phyloP scores from a whole-genome alignment of 2,113 vertebrate genomes.

The Oreocharis arfaki region DNA sequence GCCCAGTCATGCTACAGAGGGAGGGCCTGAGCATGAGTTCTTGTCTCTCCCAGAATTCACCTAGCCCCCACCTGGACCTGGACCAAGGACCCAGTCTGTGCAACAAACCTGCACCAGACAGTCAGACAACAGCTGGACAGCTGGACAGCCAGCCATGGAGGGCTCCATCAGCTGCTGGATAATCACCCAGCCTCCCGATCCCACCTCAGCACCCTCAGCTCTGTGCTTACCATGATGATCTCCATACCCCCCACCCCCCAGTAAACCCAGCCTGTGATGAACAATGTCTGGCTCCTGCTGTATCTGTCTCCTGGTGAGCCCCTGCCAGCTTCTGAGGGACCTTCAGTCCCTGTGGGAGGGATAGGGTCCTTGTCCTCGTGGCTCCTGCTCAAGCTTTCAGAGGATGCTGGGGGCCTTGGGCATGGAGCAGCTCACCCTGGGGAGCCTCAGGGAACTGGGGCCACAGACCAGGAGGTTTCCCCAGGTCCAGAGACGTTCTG shows the following conservation, averaged over 20 bases:
- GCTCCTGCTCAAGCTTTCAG: not conserved
- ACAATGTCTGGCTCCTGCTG: not conserved
- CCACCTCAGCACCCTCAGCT: not conserved
- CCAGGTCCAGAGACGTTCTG: not conserved
- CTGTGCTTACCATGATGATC: not conserved
- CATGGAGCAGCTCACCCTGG: fast-evolving
- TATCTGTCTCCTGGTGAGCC: not conserved
- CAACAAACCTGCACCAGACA: not conserved
- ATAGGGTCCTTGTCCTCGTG: not conserved
- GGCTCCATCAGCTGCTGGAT: not conserved
- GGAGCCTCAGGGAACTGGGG: not conserved
- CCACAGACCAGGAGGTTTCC: not conserved
- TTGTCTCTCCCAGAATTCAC: not conserved
- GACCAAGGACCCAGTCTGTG: not conserved
- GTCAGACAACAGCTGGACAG: not conserved
- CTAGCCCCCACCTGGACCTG: not conserved
- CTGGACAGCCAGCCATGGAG: not conserved
- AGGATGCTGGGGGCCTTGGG: no score
- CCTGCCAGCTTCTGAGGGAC: fast-evolving
- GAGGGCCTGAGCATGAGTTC: not conserved
- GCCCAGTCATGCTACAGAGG: fast-evolving
- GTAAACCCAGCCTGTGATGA: not conserved
- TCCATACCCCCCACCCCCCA: not conserved
- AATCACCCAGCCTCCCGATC: fast-evolving
- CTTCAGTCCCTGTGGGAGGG: not conserved